phyloP scores from a whole-genome alignment of 1,140 invertebrate species.

The Lethrus apterus region DNA sequence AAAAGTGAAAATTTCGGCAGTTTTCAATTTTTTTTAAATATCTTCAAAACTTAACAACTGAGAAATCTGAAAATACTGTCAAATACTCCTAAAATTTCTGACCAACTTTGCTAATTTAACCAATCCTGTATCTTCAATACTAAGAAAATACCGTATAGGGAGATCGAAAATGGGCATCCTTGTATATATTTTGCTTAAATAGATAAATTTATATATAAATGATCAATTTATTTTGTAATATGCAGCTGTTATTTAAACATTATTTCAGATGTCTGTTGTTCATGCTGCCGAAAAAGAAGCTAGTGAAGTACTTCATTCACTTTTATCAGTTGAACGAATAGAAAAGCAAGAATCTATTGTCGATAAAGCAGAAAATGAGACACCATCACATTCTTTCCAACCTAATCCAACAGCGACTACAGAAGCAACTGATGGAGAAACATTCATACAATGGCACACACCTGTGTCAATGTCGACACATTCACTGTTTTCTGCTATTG shows the following conservation, averaged over 20 bases:
- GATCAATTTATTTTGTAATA: no score
- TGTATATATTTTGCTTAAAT: not conserved
- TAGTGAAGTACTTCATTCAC: conserved; percentile 55
- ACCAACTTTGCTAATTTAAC: no score
- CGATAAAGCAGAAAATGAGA: conserved; percentile 29
- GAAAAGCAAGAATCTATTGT: conserved; percentile 49
- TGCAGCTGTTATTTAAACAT: no score
- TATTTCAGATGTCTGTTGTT: conserved; percentile 34
- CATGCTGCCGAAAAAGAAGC: conserved; percentile 54
- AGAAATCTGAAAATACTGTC: no score
- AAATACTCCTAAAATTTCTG: no score
- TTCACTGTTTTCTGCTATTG: conserved; percentile 37
- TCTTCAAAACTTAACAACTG: no score
- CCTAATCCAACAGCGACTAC: conserved; percentile 36
- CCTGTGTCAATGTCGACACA: conserved; percentile 43
- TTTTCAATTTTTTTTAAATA: no score
- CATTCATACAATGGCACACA: conserved; percentile 51
- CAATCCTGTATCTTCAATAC: not conserved
- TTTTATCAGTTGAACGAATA: conserved; percentile 53
- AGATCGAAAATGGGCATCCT: not conserved
- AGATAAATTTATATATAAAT: not conserved
- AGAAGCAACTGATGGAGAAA: conserved; percentile 43
- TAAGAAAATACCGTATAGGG: not conserved
- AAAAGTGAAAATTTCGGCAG: no score
- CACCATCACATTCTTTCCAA: conserved; percentile 29